A percentile compares a stretch with the other conserved stretches of the same genome.
Conservation (phyloP, 1,140 invertebrate genomes). For the Cataglyphis hispanica region DNA sequence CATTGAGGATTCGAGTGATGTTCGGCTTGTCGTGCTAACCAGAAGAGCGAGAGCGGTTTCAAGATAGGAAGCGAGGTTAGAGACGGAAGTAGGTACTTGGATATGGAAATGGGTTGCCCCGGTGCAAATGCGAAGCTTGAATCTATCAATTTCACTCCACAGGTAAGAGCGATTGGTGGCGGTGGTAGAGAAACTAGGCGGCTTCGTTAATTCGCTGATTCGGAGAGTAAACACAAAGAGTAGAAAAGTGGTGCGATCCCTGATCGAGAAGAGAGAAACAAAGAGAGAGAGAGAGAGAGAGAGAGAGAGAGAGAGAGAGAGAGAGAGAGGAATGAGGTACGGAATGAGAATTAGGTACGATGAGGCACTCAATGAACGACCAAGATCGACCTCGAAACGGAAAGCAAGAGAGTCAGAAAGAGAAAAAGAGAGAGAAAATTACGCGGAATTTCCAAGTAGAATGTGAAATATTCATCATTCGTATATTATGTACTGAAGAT, state of each 20-base stretch:
- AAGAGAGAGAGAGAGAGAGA: not conserved
- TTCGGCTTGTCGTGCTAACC: conserved; percentile 79
- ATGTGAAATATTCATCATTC: conserved; percentile 37
- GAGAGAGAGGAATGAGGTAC: not conserved
- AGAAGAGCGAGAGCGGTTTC: conserved; percentile 71
- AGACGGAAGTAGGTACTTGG: conserved; percentile 79
- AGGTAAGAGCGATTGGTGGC: conserved; percentile 62
- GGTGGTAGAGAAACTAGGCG: conserved; percentile 63
- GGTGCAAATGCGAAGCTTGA: conserved; percentile 80
- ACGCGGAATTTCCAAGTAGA: conserved; percentile 26
- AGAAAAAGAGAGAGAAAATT: not conserved
- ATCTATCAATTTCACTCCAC: conserved; percentile 84
- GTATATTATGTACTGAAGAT: conserved; percentile 25
- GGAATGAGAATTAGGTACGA: not conserved
- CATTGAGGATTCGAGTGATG: conserved; percentile 75
- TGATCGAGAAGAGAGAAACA: not conserved
- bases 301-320: not conserved
- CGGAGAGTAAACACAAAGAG: conserved; percentile 80
- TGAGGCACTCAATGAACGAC: not conserved
- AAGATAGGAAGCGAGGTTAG: conserved; percentile 64
- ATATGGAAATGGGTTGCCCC: conserved; percentile 80
- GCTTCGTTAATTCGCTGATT: conserved; percentile 83
- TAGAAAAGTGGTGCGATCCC: conserved; percentile 70
- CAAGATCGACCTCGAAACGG: conserved; percentile 3
- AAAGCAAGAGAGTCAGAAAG: not conserved